Base-by-base conservation (phyloP, 2,113 vertebrate genomes). In the Calypte anna region DNA sequence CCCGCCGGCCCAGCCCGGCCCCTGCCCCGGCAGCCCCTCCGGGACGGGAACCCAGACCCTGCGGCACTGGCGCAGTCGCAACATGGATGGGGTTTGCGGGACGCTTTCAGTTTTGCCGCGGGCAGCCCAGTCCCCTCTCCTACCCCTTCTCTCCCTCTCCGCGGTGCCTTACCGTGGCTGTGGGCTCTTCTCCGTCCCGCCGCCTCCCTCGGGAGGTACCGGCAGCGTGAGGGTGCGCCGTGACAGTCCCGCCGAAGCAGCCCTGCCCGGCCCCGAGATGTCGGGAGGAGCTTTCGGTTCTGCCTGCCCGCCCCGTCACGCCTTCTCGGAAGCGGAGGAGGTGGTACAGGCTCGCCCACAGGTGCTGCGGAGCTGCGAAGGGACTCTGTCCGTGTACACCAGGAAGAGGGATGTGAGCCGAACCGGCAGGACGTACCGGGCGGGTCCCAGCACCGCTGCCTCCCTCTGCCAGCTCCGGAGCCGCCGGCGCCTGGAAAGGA, bases 141-240 rank as follows among this genome's bases (percentile, higher is more conserved):
- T 11, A 7, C 33, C 14, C 7, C 53, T 12, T 24, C 24, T 6
- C 17, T 0, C 3, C 28, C 23, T 23, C 46, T 3, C 10, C 7
- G 2, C 24, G 4, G 33, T 3, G 36, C 22, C 88, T 70, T 70
- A 91, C 91, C 67, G 28, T 20, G 16, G 7, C 28, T 4, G 16
- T 9, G 9, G 53, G 15, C 68, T 22, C 31, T 14, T 12, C 44
- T 17, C 31, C 3, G 13, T 22, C 44, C 84, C 1, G 72, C 38
- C 27, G 44, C 33, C 20, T 55, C 38, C 46, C 15, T n/a, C 13
- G 17, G 48, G 5, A 21, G n/a, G 30, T 8, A 21, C 36, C 12
- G 58, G 20, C 20, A 27, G 6, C 14, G 17, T 38, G 21, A 59
- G 14, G 36, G 4, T 4, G 16, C 30, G 17, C 18, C 48, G 48